Evolutionary conservation across 2,797 vertebrate species (phyloP).

Genomic region (Novumbra hubbsi): DNA sequence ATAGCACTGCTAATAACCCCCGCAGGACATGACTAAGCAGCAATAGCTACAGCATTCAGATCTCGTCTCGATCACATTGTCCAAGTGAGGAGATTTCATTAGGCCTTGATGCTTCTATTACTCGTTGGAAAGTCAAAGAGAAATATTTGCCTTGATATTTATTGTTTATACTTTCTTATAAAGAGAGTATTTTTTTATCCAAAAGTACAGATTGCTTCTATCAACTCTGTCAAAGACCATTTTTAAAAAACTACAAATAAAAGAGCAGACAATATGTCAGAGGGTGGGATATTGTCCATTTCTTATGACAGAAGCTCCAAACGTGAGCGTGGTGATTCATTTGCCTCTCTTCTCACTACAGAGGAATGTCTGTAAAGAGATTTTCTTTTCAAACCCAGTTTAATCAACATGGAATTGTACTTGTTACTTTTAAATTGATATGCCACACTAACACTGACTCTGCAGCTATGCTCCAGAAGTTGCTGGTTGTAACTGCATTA

Average conservation of each 20-base stretch:
- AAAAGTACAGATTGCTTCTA: constrained; percentile 5
- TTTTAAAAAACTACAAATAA: neutral
- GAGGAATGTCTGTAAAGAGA: constrained; percentile 6
- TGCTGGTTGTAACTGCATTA: too few species aligned
- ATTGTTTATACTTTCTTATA: constrained; percentile 3
- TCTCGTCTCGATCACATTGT: neutral
- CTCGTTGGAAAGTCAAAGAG: constrained; percentile 6
- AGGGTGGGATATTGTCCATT: neutral
- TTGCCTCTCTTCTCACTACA: constrained; percentile 14
- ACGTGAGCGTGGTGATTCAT: constrained; percentile 4
- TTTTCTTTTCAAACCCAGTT: constrained; percentile 1
- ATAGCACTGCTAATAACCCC: neutral
- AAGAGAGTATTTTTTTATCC: constrained; percentile 12
- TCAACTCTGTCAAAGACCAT: constrained; percentile 1
- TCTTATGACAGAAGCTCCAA: constrained; percentile 4
- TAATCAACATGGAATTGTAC: constrained; percentile 7
- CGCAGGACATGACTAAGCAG: neutral
- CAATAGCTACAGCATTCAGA: neutral
- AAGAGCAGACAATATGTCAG: neutral
- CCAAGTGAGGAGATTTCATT: neutral
- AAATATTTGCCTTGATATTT: constrained; percentile 7
- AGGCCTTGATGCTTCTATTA: neutral
- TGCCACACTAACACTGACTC: neutral
- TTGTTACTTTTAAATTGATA: neutral
- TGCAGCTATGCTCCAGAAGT: too few species aligned